Evolutionary conservation across 2,888 invertebrate species (phyloP), one percentile per base, ranked within the genome.

Genomic region (Colletes collaris): DNA sequence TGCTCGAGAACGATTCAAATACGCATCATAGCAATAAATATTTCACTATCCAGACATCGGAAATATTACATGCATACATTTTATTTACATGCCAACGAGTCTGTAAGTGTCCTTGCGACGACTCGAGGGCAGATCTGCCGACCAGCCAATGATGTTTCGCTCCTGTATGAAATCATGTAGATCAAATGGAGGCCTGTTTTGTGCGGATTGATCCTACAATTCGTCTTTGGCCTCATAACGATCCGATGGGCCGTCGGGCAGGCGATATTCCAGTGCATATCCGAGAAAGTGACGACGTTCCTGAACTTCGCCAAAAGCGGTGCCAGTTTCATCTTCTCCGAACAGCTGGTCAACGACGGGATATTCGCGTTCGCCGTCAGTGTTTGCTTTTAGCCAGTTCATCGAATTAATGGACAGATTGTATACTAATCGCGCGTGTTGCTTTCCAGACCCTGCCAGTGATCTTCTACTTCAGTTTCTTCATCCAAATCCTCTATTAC

Each of bases 391-490:
- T 40, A 3, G 10, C 19, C 4, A 50, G 13, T 27, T 3, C 10
- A 3, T 40, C 53, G 6, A 2, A 4, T 0, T 4, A 4, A 19
- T 1, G 4, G 19, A 46, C 35, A 5, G 8, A 46, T 10, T 7
- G 16, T 19, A 37, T 3, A 3, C 4, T 52, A 60, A 60, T n/a
- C 67, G 49, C 55, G 1, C 1, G 10, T 13, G 13, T 49, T 64
- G 56, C 82, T 68, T 92, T 93, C 46, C 93, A 97, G 97, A 95
- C 96, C 0, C 94, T 99, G 55, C 97, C 98, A 0, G 97, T 98
- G 19, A 97, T 99, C 69, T 97, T 97, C 93, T 99, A 99, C 95
- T 97, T 99, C 93, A 97, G 98, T 90, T 97, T 98, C 93, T 94
- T 97, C 84, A 97, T 99, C 40, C 97, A 98, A 87, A 95, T 99